Percentiles rank a stretch among this genome's conserved stretches.
Conservation (phyloP, 2,888 invertebrate species). For the Aelia acuminata region DNA sequence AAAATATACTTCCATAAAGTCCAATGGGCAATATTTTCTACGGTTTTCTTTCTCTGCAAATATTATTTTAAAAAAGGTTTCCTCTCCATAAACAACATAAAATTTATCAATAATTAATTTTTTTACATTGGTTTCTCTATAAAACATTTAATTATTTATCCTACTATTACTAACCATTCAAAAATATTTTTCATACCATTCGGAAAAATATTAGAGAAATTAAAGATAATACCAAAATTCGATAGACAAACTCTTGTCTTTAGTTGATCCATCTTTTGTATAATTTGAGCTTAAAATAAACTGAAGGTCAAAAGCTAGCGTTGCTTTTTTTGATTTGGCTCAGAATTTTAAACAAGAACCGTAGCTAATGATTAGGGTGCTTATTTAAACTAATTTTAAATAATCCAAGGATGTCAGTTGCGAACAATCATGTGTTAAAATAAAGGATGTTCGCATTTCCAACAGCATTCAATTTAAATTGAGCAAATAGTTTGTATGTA, state of each 20-base stretch:
- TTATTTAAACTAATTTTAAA: constrained; percentile 30
- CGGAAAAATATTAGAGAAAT: not conserved
- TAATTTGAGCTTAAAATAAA: constrained; percentile 4
- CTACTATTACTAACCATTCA: not conserved
- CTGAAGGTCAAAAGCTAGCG: not conserved
- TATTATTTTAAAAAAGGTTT: too few relatives aligned
- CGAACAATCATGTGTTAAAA: not conserved
- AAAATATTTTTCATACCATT: not conserved
- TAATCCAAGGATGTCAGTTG: not conserved
- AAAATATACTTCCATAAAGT: too few relatives aligned
- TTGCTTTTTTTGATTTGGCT: constrained; percentile 39
- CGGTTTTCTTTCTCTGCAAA: too few relatives aligned
- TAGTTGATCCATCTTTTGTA: not conserved
- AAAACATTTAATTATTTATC: not conserved
- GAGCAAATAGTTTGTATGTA: not conserved
- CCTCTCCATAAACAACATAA: not conserved
- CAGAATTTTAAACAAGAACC: constrained; percentile 41
- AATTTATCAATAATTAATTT: not conserved
- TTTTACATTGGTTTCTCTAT: too few relatives aligned
- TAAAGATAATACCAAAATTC: not conserved
- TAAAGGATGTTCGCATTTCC: not conserved
- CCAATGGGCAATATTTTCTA: too few relatives aligned
- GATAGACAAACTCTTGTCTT: not conserved
- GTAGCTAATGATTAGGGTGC: constrained; percentile 17
- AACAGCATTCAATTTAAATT: not conserved